phyloP scores from a whole-genome alignment of 2,113 vertebrate species.

The Eretmochelys imbricata region DNA sequence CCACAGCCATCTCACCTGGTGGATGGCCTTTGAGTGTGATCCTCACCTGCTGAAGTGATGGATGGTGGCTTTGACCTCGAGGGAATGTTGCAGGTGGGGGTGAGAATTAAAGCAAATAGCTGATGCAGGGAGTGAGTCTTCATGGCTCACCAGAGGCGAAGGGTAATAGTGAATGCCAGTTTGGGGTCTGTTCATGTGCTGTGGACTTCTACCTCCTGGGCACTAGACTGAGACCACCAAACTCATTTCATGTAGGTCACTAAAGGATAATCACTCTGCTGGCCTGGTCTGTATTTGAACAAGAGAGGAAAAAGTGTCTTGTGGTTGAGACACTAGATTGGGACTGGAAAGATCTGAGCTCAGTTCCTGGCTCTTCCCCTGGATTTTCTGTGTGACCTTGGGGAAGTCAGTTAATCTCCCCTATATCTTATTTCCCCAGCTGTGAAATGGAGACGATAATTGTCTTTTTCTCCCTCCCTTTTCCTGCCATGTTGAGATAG shows the following conservation, averaged over 20 bases:
- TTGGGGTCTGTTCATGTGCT: not conserved
- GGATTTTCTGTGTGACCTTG: not conserved
- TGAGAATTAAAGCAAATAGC: not conserved
- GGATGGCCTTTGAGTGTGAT: rapidly evolving
- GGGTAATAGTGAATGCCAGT: not conserved
- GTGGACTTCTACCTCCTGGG: not conserved
- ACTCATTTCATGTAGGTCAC: not conserved
- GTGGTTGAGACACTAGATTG: not conserved
- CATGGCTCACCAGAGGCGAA: not conserved
- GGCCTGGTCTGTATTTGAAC: not conserved
- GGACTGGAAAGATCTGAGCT: not conserved
- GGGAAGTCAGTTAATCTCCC: not conserved
- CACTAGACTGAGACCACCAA: not conserved
- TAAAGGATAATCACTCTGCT: not conserved
- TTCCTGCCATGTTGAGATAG: rapidly evolving
- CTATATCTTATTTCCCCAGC: not conserved
- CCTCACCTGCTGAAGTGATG: not conserved
- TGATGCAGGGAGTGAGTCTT: not conserved
- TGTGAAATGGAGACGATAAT: not conserved
- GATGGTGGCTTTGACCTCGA: not conserved
- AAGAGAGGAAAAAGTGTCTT: not conserved
- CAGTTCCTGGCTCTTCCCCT: not conserved
- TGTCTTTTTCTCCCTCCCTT: not conserved
- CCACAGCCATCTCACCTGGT: not conserved
- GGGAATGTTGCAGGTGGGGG: not conserved